Percentiles rank a stretch among this genome's conserved stretches.
Conservation (phyloP, 2,113 vertebrate species). For the Anguilla japonica region DNA sequence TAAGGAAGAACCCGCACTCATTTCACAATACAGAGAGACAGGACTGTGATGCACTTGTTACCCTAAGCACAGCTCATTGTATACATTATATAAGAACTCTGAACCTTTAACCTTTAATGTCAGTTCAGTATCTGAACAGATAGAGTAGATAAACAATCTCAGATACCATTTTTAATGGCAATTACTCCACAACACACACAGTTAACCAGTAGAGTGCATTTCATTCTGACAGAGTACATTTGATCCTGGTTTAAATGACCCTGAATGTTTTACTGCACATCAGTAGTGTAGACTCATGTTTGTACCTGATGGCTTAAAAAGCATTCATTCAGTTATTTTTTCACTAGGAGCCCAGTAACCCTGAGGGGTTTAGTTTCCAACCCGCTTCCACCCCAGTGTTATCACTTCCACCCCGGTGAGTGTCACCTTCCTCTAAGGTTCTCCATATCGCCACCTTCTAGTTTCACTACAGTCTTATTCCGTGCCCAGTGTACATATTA, state of each 20-base stretch:
- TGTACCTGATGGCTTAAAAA: not conserved
- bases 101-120: not conserved
- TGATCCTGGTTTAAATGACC: too few species aligned
- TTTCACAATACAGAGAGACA: not conserved
- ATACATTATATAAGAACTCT: not conserved
- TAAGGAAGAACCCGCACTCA: not conserved
- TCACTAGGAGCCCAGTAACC: slow-evolving; percentile 65
- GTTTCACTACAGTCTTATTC: too few species aligned
- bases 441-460: too few species aligned
- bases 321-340: slow-evolving; percentile 29
- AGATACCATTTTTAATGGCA: too few species aligned
- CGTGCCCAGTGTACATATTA: too few species aligned
- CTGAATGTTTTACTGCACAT: too few species aligned
- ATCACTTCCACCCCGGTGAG: slow-evolving; percentile 78
- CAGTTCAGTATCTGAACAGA: not conserved
- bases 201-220: too few species aligned
- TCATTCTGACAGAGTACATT: too few species aligned
- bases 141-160: too few species aligned
- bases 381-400: slow-evolving; percentile 49
- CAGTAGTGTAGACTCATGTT: not conserved
- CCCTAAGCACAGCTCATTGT: not conserved
- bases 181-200: too few species aligned
- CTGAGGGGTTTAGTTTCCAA: slow-evolving; percentile 44
- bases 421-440: not conserved
- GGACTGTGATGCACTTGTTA: not conserved